These are phyloP conservation scores for Lanius ludovicianus DNA, from an alignment of 2,113 vertebrate species.

Conservation along the genomic window DNA sequence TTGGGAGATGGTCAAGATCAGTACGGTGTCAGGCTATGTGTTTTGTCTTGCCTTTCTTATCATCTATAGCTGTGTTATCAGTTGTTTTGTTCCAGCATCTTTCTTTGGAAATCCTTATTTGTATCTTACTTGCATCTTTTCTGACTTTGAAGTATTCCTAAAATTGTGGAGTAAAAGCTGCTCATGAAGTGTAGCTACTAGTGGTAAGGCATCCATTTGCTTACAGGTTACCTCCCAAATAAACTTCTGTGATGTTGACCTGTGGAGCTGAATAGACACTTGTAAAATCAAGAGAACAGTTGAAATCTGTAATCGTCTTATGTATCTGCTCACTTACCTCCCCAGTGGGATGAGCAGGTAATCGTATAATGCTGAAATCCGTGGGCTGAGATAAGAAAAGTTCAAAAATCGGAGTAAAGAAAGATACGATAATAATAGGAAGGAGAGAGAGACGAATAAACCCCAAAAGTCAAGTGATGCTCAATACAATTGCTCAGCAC, in stretches of 20 bases:
- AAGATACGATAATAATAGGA: background rate
- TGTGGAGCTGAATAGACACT: background rate
- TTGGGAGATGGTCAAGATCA: background rate
- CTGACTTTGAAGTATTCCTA: background rate
- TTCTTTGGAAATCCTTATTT: background rate
- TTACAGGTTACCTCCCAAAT: background rate
- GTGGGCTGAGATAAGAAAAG: background rate
- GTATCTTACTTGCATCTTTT: background rate
- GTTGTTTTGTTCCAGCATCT: background rate
- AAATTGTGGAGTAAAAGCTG: background rate
- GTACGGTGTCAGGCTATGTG: background rate
- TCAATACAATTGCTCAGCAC: background rate
- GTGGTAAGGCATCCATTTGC: background rate
- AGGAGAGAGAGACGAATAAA: background rate
- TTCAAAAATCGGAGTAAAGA: background rate
- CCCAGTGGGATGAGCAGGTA: background rate
- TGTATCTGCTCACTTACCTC: background rate
- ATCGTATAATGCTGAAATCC: background rate
- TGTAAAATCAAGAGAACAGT: background rate
- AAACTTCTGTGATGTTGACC: background rate
- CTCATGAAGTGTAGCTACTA: background rate
- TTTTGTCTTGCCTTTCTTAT: background rate
- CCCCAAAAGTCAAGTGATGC: background rate
- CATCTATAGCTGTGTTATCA: background rate
- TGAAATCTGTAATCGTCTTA: background rate